A percentile compares a stretch with the other conserved stretches of the same genome.
phyloP scores from a whole-genome alignment of 92 coral and sea anemone genomes.

The Galaxea fascicularis region DNA sequence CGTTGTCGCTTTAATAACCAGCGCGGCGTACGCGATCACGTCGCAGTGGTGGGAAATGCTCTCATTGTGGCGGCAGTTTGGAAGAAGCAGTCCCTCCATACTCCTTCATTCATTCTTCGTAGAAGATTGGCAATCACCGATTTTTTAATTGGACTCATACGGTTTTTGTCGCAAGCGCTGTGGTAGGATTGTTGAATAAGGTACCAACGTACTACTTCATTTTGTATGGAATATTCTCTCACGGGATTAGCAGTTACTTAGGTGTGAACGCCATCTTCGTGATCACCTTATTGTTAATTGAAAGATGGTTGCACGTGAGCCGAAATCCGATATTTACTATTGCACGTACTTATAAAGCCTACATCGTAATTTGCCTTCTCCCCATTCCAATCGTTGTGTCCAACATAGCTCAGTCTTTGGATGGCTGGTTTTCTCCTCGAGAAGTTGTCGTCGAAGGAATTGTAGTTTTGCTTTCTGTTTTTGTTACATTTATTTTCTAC shows the following conservation, averaged over 20 bases:
- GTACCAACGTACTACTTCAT: background rate
- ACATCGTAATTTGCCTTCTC: background rate
- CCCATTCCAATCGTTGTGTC: background rate
- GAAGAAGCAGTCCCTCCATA: conserved; percentile 30
- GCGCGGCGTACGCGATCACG: background rate
- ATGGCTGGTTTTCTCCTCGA: background rate
- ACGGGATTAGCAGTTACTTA: conserved; percentile 3
- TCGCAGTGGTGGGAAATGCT: conserved; percentile 43
- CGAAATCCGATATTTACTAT: background rate
- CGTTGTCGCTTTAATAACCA: background rate
- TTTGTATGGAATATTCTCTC: background rate
- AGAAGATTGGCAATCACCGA: conserved; percentile 44
- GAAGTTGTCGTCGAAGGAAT: background rate
- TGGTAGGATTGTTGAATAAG: background rate
- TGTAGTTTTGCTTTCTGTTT: background rate
- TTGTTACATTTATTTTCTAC: background rate
- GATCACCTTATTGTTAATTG: conserved; percentile 5
- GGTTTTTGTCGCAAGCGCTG: background rate
- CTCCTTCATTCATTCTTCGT: conserved; percentile 41
- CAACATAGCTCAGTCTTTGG: background rate
- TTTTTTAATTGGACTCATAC: conserved; percentile 38
- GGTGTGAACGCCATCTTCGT: background rate
- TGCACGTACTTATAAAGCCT: background rate
- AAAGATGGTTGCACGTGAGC: conserved; percentile 11
- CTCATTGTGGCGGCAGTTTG: conserved; percentile 34